Conservation (phyloP, 2,113 vertebrate species). For the Poicephalus gulielmi region DNA sequence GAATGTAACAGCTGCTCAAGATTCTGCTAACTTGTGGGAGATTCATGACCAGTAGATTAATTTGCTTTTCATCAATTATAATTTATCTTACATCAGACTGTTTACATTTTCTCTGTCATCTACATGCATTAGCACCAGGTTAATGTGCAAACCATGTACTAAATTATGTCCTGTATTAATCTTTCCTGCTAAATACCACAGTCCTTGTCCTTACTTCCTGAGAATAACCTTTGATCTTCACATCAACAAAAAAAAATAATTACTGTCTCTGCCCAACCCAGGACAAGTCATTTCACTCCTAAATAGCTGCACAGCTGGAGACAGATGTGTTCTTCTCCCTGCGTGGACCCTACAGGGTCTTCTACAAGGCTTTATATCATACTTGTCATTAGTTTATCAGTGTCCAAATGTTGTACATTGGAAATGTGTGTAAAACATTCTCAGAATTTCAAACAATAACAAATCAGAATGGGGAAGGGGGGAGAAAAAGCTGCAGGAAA, state of each 20-base stretch:
- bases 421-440: slow-evolving; percentile 82
- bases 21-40: slow-evolving; percentile 52
- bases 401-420: slow-evolving; percentile 75
- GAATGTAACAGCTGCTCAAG: slow-evolving; percentile 44
- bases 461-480: slow-evolving; percentile 46
- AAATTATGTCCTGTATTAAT: slow-evolving; percentile 69
- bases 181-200: slow-evolving; percentile 66
- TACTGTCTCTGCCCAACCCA: slow-evolving; percentile 64
- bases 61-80: slow-evolving; percentile 74
- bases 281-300: slow-evolving; percentile 65
- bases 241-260: slow-evolving; percentile 78
- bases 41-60: slow-evolving; percentile 70
- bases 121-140: slow-evolving; percentile 73
- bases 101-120: slow-evolving; percentile 75
- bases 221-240: slow-evolving; percentile 80
- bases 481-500: slow-evolving; percentile 32
- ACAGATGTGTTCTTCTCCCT: slow-evolving; percentile 77
- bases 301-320: slow-evolving; percentile 77
- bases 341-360: slow-evolving; percentile 64
- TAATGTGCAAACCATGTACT: slow-evolving; percentile 70
- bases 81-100: slow-evolving; percentile 70
- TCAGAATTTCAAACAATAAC: slow-evolving; percentile 84
- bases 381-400: slow-evolving; percentile 84
- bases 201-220: slow-evolving; percentile 64
- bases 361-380: slow-evolving; percentile 76